Percentiles rank a stretch among this genome's conserved stretches.
Conservation (phyloP, 2,113 vertebrate species). For the Peromyscus californicus region DNA sequence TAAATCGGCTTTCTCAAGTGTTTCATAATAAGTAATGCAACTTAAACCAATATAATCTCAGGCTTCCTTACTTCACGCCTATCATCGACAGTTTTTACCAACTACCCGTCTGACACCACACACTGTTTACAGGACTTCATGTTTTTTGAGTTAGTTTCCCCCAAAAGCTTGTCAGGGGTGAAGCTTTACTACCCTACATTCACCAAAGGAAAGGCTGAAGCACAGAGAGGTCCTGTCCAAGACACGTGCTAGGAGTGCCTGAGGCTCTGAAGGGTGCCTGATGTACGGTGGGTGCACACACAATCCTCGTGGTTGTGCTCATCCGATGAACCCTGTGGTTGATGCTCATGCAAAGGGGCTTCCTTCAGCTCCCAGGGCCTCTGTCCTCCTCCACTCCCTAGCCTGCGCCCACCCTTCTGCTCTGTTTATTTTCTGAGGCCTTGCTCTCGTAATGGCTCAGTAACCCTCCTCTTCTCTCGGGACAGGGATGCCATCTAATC, state of each 20-base stretch:
- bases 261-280: not conserved
- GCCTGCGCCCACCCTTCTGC: no score
- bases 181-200: not conserved
- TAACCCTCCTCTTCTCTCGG: not conserved
- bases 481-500: not conserved
- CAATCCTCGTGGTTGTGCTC: not conserved
- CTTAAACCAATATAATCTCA: not conserved
- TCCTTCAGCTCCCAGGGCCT: not conserved
- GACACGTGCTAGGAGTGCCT: not conserved
- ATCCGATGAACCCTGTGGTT: accelerated
- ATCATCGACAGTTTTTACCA: not conserved
- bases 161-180: not conserved
- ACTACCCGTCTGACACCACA: not conserved
- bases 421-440: not conserved
- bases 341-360: not conserved
- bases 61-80: not conserved
- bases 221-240: not conserved
- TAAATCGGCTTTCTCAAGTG: not conserved
- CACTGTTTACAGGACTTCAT: not conserved
- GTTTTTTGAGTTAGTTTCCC: not conserved
- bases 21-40: not conserved
- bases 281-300: not conserved
- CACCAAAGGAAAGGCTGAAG: not conserved
- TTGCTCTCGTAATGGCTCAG: not conserved
- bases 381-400: not conserved